Conservation (phyloP, 2,888 invertebrate genomes). For the Luffia ferchaultella region DNA sequence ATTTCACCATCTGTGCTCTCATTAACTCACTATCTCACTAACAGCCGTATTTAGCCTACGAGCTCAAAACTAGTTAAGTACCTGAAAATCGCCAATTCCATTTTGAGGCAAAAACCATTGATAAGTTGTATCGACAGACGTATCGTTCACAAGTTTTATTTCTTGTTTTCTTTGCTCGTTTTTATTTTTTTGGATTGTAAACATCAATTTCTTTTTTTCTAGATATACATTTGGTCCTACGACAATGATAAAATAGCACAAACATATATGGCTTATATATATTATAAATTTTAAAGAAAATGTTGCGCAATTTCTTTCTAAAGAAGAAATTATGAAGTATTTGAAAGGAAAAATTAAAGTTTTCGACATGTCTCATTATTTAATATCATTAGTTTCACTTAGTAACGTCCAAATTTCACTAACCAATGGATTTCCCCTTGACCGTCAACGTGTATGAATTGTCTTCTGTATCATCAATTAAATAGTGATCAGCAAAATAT, state of each 20-base stretch:
- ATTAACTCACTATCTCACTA: too few relatives aligned
- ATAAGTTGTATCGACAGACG: conserved; percentile 46
- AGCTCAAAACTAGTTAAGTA: too few relatives aligned
- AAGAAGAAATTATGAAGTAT: too few relatives aligned
- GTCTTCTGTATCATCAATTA: conserved; percentile 39
- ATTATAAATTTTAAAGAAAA: not conserved
- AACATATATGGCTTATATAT: not conserved
- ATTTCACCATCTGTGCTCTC: too few relatives aligned
- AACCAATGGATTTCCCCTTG: conserved; percentile 45
- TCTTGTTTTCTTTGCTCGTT: conserved; percentile 34
- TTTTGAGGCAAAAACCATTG: conserved; percentile 50
- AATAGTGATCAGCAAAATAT: conserved; percentile 48
- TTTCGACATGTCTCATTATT: too few relatives aligned
- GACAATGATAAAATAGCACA: conserved; percentile 6
- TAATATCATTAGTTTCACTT: too few relatives aligned
- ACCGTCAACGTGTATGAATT: conserved; percentile 39
- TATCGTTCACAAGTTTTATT: conserved; percentile 27
- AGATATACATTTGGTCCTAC: conserved; percentile 42
- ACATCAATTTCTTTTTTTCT: conserved; percentile 33
- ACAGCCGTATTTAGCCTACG: too few relatives aligned
- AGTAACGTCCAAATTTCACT: too few relatives aligned
- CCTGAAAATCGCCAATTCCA: conserved; percentile 51
- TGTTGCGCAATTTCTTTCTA: not conserved
- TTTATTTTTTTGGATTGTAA: conserved; percentile 39
- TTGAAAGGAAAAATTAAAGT: too few relatives aligned